Evolutionary conservation across 2,113 vertebrate species (phyloP).

Genomic region (Calyptomena viridis): DNA sequence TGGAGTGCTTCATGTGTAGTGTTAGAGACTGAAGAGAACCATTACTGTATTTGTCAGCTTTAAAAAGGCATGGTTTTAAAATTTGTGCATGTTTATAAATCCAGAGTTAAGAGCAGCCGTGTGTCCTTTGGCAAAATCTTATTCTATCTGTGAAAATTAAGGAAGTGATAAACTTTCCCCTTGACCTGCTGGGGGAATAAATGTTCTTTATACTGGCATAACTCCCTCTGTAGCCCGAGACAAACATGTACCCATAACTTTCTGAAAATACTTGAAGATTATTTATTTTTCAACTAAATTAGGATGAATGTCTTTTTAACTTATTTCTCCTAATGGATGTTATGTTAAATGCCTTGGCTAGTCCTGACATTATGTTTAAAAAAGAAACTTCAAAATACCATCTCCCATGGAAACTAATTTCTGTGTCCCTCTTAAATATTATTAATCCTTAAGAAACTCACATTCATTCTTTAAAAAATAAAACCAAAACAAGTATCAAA

Average conservation of each 20-base stretch:
- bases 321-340: not conserved
- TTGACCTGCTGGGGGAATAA: not conserved
- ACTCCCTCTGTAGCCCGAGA: not conserved
- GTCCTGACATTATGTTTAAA: not conserved
- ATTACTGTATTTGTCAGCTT: not conserved
- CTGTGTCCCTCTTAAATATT: not conserved
- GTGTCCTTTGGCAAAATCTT: not conserved
- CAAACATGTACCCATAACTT: not conserved
- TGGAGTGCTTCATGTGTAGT: not conserved
- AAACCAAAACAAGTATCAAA: not conserved
- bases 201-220: not conserved
- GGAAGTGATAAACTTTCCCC: not conserved
- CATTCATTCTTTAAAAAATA: not conserved
- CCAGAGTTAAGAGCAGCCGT: not conserved
- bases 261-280: not conserved
- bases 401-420: not conserved
- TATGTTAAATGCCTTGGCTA: not conserved
- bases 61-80: not conserved
- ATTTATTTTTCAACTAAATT: constrained; percentile 2
- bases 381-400: not conserved
- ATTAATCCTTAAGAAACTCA: not conserved
- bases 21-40: not conserved
- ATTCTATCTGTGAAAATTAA: not conserved
- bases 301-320: not conserved
- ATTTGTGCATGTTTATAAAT: not conserved